Evolutionary conservation across 2,113 vertebrate species (phyloP).

Genomic region (Felis catus): F.catus_Fca126_mat1.0 CM031413.1:88733501-88734000

Average conservation of each 20-base stretch:
- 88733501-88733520: neutral
- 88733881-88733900: neutral
- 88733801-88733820: neutral
- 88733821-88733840: neutral
- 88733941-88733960: neutral
- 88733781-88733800: neutral
- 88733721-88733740: neutral
- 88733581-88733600: neutral
- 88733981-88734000: neutral
- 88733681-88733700: neutral
- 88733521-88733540: neutral
- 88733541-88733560: neutral
- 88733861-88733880: neutral
- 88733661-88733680: neutral
- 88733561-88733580: neutral
- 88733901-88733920: neutral
- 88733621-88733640: neutral
- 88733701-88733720: neutral
- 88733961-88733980: neutral
- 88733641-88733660: neutral
- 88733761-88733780: neutral
- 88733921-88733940: neutral
- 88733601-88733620: neutral
- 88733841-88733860: neutral
- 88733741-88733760: neutral